phyloP scores from a whole-genome alignment of 2,888 invertebrate species.

The Stenoptilia bipunctidactyla region DNA sequence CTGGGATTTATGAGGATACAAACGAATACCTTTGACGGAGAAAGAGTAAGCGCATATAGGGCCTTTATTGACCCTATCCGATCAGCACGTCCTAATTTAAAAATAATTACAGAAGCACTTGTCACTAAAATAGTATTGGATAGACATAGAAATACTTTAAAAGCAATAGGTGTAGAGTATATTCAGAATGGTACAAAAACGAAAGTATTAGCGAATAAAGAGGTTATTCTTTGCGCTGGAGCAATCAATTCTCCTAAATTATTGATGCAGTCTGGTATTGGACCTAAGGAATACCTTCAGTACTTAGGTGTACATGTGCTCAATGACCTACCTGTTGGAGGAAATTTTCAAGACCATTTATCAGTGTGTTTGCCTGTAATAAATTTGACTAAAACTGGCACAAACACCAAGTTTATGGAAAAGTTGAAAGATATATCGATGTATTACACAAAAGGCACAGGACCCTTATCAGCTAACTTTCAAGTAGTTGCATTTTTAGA shows the following conservation, averaged over 20 bases:
- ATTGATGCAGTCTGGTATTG: slow-evolving; percentile 58
- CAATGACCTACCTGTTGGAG: slow-evolving; percentile 51
- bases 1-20: slow-evolving; percentile 60
- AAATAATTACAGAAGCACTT: slow-evolving; percentile 46
- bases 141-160: slow-evolving; percentile 25
- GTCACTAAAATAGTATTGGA: slow-evolving; percentile 48
- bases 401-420: slow-evolving; percentile 40
- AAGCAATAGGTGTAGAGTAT: slow-evolving; percentile 42
- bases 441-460: slow-evolving; percentile 49
- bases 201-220: slow-evolving; percentile 36
- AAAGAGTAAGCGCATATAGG: slow-evolving; percentile 55
- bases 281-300: slow-evolving; percentile 55
- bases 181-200: slow-evolving; percentile 51
- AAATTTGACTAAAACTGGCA: slow-evolving; percentile 42
- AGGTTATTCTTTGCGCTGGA: slow-evolving; percentile 53
- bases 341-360: slow-evolving; percentile 59
- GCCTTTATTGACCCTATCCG: slow-evolving; percentile 57
- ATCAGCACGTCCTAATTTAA: slow-evolving; percentile 42
- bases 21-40: slow-evolving; percentile 54
- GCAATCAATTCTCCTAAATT: slow-evolving; percentile 56
- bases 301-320: slow-evolving; percentile 43
- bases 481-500: slow-evolving; percentile 56
- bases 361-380: slow-evolving; percentile 57
- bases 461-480: slow-evolving; percentile 57
- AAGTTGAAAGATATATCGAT: slow-evolving; percentile 53